A percentile compares a stretch with the other conserved stretches of the same genome.
These are phyloP conservation scores for Denticeps clupeoides DNA, from an alignment of 2,797 vertebrate genomes.

Conservation along the genomic window DNA sequence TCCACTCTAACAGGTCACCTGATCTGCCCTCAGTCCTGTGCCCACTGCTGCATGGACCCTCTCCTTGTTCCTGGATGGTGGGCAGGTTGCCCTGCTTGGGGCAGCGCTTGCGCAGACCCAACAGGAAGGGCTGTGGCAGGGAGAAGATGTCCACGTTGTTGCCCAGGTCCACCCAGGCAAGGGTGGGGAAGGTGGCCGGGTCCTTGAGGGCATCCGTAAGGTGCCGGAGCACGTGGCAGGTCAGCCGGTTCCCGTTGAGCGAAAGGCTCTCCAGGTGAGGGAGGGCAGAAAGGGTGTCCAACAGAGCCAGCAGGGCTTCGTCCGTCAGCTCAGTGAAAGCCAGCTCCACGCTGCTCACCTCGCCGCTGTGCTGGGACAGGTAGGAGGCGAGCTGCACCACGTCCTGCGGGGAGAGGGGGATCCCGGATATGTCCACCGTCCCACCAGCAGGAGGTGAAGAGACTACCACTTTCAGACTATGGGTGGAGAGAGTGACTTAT, in stretches of 20 bases:
- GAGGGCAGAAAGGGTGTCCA: conserved; percentile 49
- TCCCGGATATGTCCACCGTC: conserved; percentile 60
- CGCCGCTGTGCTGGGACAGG: conserved; percentile 56
- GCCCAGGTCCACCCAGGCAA: conserved; percentile 72
- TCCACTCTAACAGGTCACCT: not conserved
- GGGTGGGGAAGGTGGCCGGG: conserved; percentile 55
- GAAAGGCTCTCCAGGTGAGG: conserved; percentile 62
- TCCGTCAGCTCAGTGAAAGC: conserved; percentile 69
- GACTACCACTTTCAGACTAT: conserved; percentile 59
- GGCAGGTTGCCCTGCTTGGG: conserved; percentile 67
- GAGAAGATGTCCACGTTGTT: conserved; percentile 76
- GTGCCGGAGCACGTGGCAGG: conserved; percentile 57
- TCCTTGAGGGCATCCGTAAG: conserved; percentile 66
- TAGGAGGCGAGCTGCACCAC: conserved; percentile 53
- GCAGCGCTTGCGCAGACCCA: conserved; percentile 62
- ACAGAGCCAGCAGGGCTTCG: conserved; percentile 59
- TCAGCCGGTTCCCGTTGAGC: conserved; percentile 67
- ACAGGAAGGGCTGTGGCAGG: conserved; percentile 64
- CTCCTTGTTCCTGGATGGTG: conserved; percentile 65
- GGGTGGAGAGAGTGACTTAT: not conserved
- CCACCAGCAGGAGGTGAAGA: conserved; percentile 51
- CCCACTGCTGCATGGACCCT: conserved; percentile 33
- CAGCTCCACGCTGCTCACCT: conserved; percentile 59
- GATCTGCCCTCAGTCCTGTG: not conserved
- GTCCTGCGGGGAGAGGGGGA: conserved; percentile 53